Evolutionary conservation across 2,888 invertebrate genomes (phyloP), one percentile per base, ranked within the genome.

Genomic region (Scelioninae gen. 1): DNA sequence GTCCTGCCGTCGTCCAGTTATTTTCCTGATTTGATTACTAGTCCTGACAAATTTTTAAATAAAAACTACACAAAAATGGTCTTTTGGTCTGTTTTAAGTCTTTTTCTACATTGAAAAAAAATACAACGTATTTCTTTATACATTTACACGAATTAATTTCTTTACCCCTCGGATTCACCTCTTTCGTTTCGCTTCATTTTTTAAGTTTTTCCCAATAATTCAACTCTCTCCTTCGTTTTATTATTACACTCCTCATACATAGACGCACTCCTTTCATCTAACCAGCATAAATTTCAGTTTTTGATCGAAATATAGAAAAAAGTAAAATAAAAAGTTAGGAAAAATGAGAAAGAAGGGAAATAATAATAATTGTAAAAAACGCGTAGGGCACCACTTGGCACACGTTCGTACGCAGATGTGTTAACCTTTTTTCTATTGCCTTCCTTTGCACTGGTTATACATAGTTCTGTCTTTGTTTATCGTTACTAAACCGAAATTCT

Each of bases 401-500:
- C 65, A 43, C 75, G 8, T 53, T 23, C 71, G 77, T 84, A 84
- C 84, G 82, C 84, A 84, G 84, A 84, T 84, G 84, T 40, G 72
- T 76, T 78, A 72, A 83, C 83, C 79, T 83, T 72, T 68, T 75
- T 66, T 79, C 80, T 55, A 69, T 85, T 85, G 81, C 83, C 83
- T 85, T 85, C 86, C 84, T 81, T 69, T 86, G 86, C 86, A 87
- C 85, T 86, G 49, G 32, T 29, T 16, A 4, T 3, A 6, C 11
- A 32, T 58, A 6, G 29, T 40, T 32, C 40, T 15, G 23, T 84
- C 84, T 72, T 43, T 49, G 71, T 85, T 63, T 60, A 38, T 66
- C 66, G 68, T 51, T 81, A 77, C 65, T 23, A 23, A 76, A 77
- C 78, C 74, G 47, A 72, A 85, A 83, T 86, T 85, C 87, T 66